Conservation (phyloP, 2,797 vertebrate genomes). For the Ctenopoma multispine region DNA sequence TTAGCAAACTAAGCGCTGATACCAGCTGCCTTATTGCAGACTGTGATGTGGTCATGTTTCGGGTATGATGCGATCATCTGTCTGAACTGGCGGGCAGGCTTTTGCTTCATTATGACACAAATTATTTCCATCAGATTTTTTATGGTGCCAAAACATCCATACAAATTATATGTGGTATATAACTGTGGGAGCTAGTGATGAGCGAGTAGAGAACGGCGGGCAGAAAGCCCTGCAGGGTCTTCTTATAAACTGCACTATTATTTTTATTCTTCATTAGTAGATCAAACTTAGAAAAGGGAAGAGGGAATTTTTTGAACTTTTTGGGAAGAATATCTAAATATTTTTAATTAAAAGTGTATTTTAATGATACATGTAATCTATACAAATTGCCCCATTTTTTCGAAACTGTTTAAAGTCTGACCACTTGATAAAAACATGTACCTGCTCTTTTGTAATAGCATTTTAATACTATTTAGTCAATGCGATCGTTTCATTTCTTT, state of each 20-base stretch:
- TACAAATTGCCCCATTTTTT: conserved; percentile 42
- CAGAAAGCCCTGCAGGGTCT: conserved; percentile 56
- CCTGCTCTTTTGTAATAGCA: conserved; percentile 77
- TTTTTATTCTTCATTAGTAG: conserved; percentile 65
- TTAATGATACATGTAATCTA: conserved; percentile 43
- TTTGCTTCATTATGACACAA: conserved; percentile 20
- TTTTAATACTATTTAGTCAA: conserved; percentile 79
- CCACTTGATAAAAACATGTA: conserved; percentile 58
- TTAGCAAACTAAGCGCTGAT: neutral
- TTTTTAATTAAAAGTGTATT: conserved; percentile 47
- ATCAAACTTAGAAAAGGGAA: conserved; percentile 43
- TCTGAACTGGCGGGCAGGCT: conserved; percentile 21
- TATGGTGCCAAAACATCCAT: conserved; percentile 78
- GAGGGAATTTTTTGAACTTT: conserved; percentile 53
- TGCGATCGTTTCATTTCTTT: conserved; percentile 67
- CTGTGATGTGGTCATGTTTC: neutral
- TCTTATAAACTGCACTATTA: conserved; percentile 78
- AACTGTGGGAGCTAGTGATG: conserved; percentile 42
- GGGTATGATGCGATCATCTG: neutral
- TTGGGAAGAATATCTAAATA: conserved; percentile 49
- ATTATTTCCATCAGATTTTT: conserved; percentile 49
- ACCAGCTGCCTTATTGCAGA: too few species aligned
- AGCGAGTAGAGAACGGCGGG: conserved; percentile 33
- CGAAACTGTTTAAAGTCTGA: conserved; percentile 46
- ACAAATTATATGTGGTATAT: conserved; percentile 50